A percentile compares a stretch with the other conserved stretches of the same genome.
Evolutionary conservation across 1,140 invertebrate species (phyloP).

Genomic region (Caenorhabditis briggsae): DNA sequence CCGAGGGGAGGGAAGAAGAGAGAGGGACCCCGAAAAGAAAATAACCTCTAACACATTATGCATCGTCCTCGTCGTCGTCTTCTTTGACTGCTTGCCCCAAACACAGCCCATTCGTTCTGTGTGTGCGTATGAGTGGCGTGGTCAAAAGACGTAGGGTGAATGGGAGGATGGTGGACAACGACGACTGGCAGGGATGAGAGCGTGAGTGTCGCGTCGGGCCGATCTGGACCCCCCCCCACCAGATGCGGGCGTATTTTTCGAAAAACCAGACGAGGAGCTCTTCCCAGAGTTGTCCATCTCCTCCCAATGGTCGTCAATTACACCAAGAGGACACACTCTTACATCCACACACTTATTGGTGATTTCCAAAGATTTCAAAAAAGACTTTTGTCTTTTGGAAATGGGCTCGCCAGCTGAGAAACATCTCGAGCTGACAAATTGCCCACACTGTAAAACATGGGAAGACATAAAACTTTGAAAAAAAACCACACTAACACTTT

Average conservation of each 20-base stretch:
- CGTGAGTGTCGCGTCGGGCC: neutral
- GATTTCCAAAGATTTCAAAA: neutral
- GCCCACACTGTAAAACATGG: neutral
- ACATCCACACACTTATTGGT: constrained; percentile 18
- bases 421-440: neutral
- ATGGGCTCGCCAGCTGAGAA: neutral
- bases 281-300: neutral
- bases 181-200: neutral
- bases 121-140: constrained; percentile 45
- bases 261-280: constrained; percentile 1
- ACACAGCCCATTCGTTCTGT: constrained; percentile 38
- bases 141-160: neutral
- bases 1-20: neutral
- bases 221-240: neutral
- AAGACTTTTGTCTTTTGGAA: too few species aligned
- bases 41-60: constrained; percentile 56
- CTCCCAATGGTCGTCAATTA: constrained; percentile 53
- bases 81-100: constrained; percentile 48
- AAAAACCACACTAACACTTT: neutral
- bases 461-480: neutral
- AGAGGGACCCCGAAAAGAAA: constrained; percentile 43
- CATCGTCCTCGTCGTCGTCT: constrained; percentile 37
- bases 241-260: constrained; percentile 50
- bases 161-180: neutral
- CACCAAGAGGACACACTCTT: neutral